Evolutionary conservation across 1,140 invertebrate species (phyloP), one percentile per base, ranked within the genome.

Genomic region (Drosophila guanche): DNA sequence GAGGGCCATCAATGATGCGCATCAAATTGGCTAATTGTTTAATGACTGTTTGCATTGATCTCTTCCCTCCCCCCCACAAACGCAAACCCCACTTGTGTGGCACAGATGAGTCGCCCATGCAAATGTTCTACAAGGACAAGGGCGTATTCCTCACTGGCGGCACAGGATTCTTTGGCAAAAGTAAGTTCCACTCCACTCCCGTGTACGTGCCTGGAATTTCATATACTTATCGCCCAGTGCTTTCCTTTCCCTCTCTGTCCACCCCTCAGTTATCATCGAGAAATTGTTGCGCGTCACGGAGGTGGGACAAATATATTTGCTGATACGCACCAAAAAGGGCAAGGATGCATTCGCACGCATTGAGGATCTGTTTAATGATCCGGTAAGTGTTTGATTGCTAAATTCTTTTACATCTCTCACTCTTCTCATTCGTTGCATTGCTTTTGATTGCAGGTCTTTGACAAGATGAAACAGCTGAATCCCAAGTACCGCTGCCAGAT

Each of bases 141-240:
- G 92, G 92, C 86, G 92, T 95, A 58, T 95, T 97, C 83, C 91
- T 95, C 73, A 95, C 94, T 14, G 94, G 94, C 50, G 94, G 93
- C 14, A 96, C 95, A n/a, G 96, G 96, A 61, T 97, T 97, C 91
- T 93, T 97, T 90, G 96, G 96, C 10, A 96, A 96, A 88, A 90
- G 89, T 90, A 83, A 88, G 89, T 89, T 76, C 66, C 56, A 66
- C 43, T 65, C 55, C 29, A 56, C 62, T 76, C 8, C 45, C 55
- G 10, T 93, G 91, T 91, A 79, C 70, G 65, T 71, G 67, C 69
- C 84, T 52, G 41, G 76, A 85, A 89, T 89, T 12, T 27, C 62
- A 10, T 27, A 33, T 51, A 65, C 56, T 48, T 54, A 54, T 55
- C 46, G 56, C 54, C 59, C 48, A 25, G 23, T 16, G 48, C 33